Conservation (phyloP, 2,797 vertebrate species). For the Rhinophrynus dorsalis region DNA sequence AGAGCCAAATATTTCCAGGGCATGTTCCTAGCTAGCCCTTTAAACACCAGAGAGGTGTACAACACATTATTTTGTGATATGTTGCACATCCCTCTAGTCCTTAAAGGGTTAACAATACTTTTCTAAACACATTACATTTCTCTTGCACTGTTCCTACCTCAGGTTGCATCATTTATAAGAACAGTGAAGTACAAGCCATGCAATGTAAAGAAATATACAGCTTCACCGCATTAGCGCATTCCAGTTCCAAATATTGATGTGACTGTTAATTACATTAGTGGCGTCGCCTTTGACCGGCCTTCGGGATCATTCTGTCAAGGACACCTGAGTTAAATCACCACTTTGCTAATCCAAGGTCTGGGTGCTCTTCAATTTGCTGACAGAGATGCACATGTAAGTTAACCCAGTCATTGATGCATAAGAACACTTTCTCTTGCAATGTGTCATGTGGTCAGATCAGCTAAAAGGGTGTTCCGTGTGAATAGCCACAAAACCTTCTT, state of each 20-base stretch:
- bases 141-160: not conserved
- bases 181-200: not conserved
- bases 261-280: constrained; percentile 1
- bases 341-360: not conserved
- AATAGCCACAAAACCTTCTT: no score
- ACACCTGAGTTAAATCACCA: not conserved
- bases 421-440: not conserved
- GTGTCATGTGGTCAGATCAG: not conserved
- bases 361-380: constrained; percentile 3
- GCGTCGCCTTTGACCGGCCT: not conserved
- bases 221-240: not conserved
- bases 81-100: no score
- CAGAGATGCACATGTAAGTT: not conserved
- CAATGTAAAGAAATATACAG: not conserved
- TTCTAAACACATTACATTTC: no score
- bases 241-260: not conserved
- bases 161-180: constrained; percentile 19
- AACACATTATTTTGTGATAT: no score
- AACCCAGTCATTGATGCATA: not conserved
- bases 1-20: no score
- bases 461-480: no score
- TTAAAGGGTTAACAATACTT: no score
- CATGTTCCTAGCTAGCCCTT: no score
- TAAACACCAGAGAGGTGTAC: no score
- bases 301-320: not conserved